Base-by-base conservation (phyloP, 2,113 vertebrate species). In the Siniperca knerii region DNA sequence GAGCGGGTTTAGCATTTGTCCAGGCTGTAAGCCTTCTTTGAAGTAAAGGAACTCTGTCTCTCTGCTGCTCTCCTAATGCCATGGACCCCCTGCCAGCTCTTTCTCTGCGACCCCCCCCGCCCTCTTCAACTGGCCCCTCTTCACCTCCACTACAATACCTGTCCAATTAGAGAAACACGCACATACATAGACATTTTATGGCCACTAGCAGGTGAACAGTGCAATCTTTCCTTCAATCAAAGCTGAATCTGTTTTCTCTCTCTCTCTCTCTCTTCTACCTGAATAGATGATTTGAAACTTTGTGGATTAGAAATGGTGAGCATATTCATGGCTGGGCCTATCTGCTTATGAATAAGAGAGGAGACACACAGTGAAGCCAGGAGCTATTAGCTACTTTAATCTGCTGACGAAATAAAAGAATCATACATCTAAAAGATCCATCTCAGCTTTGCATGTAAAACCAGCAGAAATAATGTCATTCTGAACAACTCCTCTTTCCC, bases 401-500 rank as follows among this genome's bases (percentile, higher is more conserved):
- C 92, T 92, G 87, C 86, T 68, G 83, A 90, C 44, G 76, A 90
- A 89, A 92, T 90, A 90, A 90, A 91, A 91, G 84, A 89, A 90
- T 89, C 84, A 44, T 1, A 88, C 90, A 94, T 92, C 90, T 90
- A 68, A 92, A 92, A 92, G 91, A 94, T 91, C 88, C 80, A 88
- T 90, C 93, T 90, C 70, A 80, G 86, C 89, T 94, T 88, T 85
- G 90, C 92, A 86, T 92, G 90, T 92, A 91, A 94, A 93, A 87
- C 87, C 79, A 72, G 70, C 83, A 50, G 81, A 93, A 93, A 92
- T 91, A 91, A 92, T 94, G 89, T 91, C 87, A 90, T 91, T 85
- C 40, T 48, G 52, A 74, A 84, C 83, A 42, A 81, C 79, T 58
- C 50, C 70, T 37, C 77, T 48, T 77, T 33, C 66, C 72, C 75